Evolutionary conservation across 2,113 vertebrate genomes (phyloP), one percentile per base, ranked within the genome.

Genomic region (Plotosus lineatus): DNA sequence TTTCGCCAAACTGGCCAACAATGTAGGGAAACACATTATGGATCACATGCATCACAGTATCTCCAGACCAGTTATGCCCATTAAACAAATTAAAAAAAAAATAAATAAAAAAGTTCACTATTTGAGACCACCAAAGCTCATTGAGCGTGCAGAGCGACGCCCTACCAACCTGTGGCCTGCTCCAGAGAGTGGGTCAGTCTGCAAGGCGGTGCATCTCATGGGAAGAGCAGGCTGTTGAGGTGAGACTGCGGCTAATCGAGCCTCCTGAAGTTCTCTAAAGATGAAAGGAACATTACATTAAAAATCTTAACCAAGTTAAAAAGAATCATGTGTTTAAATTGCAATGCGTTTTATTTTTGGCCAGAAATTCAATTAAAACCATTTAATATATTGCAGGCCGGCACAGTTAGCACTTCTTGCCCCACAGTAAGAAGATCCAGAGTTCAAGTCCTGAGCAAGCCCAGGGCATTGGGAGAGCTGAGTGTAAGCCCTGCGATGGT

Each of bases 241-340:
- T 26, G 94, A 93, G 72, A 86, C 86, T 66, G 92, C 94, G 40
- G 94, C 92, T 84, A 92, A 87, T 19, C 95, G 95, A 46, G 92
- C 95, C 85, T 96, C 95, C 89, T 93, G 90, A 69, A 99, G 94
- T 89, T 98, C 94, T 86, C 97, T 99, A 21, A 23, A 50, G 36
- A 73, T 15, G 66, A 19, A 60, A 60, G 75, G 44, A 69, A 28
- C n/a, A n/a, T n/a, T 14, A 9, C 8, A 21, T 33, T 51, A 51
- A 11, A 31, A 33, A 1, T 36, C n/a, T 63, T 51, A 63, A 36
- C 26, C 19, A 33, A 23, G 61, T 42, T n/a, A 42, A 38, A 44
- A 46, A 12, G 8, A n/a, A 1, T 66, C 19, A n/a, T n/a, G 15
- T 2, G 19, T 68, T n/a, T n/a, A n/a, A n/a, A n/a, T n/a, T n/a